phyloP scores from a whole-genome alignment of 2,888 invertebrate species.

The Megalurothrips usitatus region DNA sequence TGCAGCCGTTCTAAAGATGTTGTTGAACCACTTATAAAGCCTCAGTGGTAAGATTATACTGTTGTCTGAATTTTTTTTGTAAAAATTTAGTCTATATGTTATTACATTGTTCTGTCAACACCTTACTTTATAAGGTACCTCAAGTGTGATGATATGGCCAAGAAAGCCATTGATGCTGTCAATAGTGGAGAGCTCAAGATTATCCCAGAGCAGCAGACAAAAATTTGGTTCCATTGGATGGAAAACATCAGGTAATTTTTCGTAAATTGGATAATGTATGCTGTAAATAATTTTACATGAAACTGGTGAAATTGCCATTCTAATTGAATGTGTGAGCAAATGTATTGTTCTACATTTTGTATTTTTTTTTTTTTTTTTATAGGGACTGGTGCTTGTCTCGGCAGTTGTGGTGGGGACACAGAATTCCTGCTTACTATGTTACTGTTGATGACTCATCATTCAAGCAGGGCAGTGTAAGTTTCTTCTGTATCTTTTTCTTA shows the following conservation, averaged over 20 bases:
- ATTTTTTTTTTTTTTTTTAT: slow-evolving; percentile 35
- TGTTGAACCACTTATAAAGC: slow-evolving; percentile 91
- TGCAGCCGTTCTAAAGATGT: slow-evolving; percentile 96
- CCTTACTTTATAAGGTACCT: slow-evolving; percentile 60
- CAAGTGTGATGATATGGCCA: slow-evolving; percentile 84
- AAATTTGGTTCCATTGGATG: slow-evolving; percentile 96
- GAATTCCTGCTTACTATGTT: slow-evolving; percentile 89
- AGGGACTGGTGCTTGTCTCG: slow-evolving; percentile 98
- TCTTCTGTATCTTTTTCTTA: background rate
- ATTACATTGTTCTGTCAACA: background rate
- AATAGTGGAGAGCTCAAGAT: slow-evolving; percentile 75
- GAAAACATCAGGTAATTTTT: slow-evolving; percentile 66
- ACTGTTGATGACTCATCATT: slow-evolving; percentile 50
- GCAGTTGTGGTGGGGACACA: slow-evolving; percentile 99
- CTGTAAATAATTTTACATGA: slow-evolving; percentile 26
- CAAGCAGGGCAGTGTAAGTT: slow-evolving; percentile 45
- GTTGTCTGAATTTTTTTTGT: slow-evolving; percentile 10
- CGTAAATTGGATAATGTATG: background rate
- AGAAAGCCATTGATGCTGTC: slow-evolving; percentile 75
- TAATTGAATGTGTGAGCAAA: background rate
- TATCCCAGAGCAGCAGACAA: slow-evolving; percentile 83
- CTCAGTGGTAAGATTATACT: slow-evolving; percentile 73
- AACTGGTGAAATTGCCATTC: background rate
- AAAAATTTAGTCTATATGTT: background rate
- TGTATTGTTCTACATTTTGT: slow-evolving; percentile 11